phyloP scores from a whole-genome alignment of 2,113 vertebrate species.

The Saccopteryx bilineata region DNA sequence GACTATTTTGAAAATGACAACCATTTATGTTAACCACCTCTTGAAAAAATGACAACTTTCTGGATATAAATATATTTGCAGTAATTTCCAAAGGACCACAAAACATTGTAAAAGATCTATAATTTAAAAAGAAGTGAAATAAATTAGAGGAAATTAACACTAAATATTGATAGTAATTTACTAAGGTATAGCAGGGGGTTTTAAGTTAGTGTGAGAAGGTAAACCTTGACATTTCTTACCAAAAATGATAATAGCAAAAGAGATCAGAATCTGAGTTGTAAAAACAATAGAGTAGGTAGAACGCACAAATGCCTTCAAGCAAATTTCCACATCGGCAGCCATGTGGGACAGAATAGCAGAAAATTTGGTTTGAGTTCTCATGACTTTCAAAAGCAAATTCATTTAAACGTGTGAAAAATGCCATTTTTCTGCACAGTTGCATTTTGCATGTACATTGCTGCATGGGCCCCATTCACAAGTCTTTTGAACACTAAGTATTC shows the following conservation, averaged over 20 bases:
- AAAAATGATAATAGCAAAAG: neutral
- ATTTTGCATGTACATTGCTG: constrained; percentile 69
- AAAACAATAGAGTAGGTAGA: neutral
- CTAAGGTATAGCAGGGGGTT: neutral
- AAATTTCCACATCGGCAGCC: constrained; percentile 14
- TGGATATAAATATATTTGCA: neutral
- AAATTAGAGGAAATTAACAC: neutral
- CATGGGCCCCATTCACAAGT: constrained; percentile 68
- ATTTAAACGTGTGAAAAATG: constrained; percentile 74
- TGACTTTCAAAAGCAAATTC: constrained; percentile 59
- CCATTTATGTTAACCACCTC: neutral
- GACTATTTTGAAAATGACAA: constrained; percentile 49
- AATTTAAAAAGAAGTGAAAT: neutral
- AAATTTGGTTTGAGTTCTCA: constrained; percentile 49
- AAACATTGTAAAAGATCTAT: neutral
- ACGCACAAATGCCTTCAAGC: neutral
- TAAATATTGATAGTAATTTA: neutral
- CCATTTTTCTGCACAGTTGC: constrained; percentile 71
- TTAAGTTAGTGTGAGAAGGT: neutral
- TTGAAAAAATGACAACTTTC: constrained; percentile 23
- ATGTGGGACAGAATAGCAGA: neutral
- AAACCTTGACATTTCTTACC: neutral
- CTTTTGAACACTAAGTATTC: constrained; percentile 65
- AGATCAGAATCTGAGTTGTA: neutral
- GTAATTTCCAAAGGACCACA: neutral